These are phyloP conservation scores for Heterohyrax brucei DNA, from an alignment of 2,797 vertebrate genomes.

Conservation along the genomic window DNA sequence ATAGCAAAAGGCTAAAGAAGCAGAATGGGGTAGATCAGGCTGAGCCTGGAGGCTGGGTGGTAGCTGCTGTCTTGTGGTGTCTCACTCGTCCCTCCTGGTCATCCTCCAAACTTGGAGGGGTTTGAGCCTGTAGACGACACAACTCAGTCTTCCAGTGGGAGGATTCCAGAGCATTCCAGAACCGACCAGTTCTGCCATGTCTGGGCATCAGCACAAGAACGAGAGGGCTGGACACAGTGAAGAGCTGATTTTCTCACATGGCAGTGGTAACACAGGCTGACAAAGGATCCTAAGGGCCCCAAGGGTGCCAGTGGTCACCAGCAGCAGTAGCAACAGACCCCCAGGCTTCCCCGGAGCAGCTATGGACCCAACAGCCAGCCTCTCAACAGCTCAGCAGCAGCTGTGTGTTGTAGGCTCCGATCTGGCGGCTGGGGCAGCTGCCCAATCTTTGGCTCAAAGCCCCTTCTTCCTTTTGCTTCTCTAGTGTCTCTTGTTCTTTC, in stretches of 20 bases:
- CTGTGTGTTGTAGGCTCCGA: too few relatives aligned
- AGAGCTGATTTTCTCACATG: background rate
- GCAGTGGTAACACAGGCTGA: background rate
- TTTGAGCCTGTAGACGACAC: background rate
- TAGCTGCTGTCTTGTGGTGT: background rate
- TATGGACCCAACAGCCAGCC: too few relatives aligned
- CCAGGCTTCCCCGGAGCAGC: background rate
- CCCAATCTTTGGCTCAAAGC: background rate
- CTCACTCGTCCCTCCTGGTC: background rate
- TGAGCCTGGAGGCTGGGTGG: fast-evolving
- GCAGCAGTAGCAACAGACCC: too few relatives aligned
- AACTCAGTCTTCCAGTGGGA: background rate
- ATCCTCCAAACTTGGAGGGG: fast-evolving
- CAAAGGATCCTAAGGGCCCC: fast-evolving
- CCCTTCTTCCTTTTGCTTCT: background rate
- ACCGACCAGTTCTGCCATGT: background rate
- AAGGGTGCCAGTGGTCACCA: background rate
- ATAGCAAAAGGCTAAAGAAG: background rate
- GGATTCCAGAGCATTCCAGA: too few relatives aligned
- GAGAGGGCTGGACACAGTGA: background rate
- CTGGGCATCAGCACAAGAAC: background rate
- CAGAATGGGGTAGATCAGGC: background rate
- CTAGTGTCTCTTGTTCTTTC: background rate
- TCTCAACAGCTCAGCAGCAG: background rate
- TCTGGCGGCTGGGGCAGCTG: background rate